Conservation (phyloP, 1,140 invertebrate genomes). For the Drosophila tsacasi region DNA sequence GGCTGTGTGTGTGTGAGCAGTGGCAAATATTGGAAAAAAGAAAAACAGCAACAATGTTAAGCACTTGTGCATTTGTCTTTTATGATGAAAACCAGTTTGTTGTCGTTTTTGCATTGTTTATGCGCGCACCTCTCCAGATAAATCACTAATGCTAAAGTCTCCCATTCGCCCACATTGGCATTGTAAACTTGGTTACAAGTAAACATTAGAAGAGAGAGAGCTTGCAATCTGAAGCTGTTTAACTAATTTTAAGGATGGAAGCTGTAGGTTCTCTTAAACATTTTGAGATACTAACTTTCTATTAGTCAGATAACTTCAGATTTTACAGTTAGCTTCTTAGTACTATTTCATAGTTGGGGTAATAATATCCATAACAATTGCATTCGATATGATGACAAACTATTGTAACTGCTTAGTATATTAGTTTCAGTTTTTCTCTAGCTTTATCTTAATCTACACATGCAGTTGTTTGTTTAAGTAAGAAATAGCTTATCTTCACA, state of each 20-base stretch:
- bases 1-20: slow-evolving; percentile 5
- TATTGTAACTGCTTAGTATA: background rate
- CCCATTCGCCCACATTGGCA: slow-evolving; percentile 1
- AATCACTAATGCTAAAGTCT: slow-evolving; percentile 3
- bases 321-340: background rate
- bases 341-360: background rate
- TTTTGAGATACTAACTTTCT: background rate
- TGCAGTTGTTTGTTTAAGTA: too few species aligned
- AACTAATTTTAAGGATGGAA: background rate
- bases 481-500: too few species aligned
- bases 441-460: too few species aligned
- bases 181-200: background rate
- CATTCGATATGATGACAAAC: background rate
- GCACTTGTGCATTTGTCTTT: slow-evolving; percentile 58
- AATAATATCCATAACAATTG: background rate
- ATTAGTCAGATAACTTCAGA: background rate
- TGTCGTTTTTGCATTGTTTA: slow-evolving; percentile 23
- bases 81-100: slow-evolving; percentile 58
- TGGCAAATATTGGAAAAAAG: slow-evolving; percentile 16
- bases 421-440: background rate
- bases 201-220: background rate
- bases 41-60: slow-evolving; percentile 25
- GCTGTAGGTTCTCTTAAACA: background rate
- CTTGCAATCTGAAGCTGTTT: background rate
- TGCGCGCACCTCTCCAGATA: slow-evolving; percentile 4